Evolutionary conservation across 2,888 invertebrate species (phyloP), one percentile per base, ranked within the genome.

Genomic region (Diplazon laetatorius): DNA sequence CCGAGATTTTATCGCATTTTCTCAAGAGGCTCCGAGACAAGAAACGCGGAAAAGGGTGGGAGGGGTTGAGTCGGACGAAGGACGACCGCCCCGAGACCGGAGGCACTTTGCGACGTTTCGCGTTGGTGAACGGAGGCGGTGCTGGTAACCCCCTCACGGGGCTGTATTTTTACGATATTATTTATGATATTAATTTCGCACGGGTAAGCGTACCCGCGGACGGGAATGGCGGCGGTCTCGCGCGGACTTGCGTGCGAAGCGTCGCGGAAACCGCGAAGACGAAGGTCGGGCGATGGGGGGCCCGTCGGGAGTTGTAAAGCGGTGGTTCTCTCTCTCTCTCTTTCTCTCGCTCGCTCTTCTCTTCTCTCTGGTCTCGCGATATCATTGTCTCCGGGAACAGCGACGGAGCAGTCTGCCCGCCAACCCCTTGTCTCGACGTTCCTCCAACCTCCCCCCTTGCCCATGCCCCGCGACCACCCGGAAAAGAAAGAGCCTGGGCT

Each of bases 161-260:
- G 84, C 82, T 85, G 85, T 87, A 88, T 88, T 89, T 89, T 89
- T 89, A 87, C 85, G 87, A 89, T 88, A 89, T 90, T 91, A 90
- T 91, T 91, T 91, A 91, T 90, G 91, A 89, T 90, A 91, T 91
- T 91, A 91, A 91, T 91, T 91, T 91, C 84, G 85, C 86, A 82
- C 78, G 83, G 84, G 85, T 84, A 85, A 85, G 68, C 75, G 72
- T 62, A 63, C 22, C 37, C 37, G 50, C 22, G 66, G 22, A 10
- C n/a, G 12, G 52, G 3, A 39, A 42, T n/a, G 9, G 16, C 20
- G n/a, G 16, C 25, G 66, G 66, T 63, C 30, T 20, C 35, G 71
- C 52, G 71, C 52, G 71, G 68, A 68, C 68, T 68, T 66, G 39
- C 52, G 62, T 46, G 52, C 37, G 37, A 65, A 50, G 70, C 70